Conservation (phyloP, 2,113 vertebrate species). For the Planiliza haematocheilus region DNA sequence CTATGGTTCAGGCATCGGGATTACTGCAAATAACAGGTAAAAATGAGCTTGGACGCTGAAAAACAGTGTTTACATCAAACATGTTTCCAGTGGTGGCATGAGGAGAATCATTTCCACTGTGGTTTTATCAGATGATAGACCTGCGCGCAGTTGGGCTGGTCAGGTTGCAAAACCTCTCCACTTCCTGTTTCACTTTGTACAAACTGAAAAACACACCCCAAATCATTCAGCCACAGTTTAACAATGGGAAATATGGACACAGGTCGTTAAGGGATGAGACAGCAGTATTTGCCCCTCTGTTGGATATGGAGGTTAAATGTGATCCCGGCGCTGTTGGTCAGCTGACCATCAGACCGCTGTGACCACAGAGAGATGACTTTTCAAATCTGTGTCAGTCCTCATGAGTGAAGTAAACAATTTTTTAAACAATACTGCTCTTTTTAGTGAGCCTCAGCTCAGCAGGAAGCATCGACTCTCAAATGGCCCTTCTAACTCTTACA, state of each 20-base stretch:
- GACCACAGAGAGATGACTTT: constrained; percentile 27
- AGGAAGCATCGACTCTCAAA: too few species aligned
- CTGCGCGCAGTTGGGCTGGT: not conserved
- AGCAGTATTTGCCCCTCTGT: not conserved
- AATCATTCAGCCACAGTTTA: not conserved
- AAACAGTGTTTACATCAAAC: not conserved
- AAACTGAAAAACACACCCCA: not conserved
- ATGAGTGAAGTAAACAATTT: not conserved
- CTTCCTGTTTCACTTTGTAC: constrained; percentile 20
- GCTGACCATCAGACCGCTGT: constrained; percentile 40
- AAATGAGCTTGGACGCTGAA: too few species aligned
- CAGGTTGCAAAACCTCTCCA: constrained; percentile 22
- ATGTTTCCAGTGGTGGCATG: not conserved
- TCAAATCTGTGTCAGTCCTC: not conserved
- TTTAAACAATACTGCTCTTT: too few species aligned
- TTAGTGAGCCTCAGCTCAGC: too few species aligned
- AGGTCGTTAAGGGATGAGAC: not conserved
- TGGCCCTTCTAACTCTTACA: too few species aligned
- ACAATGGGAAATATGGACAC: not conserved
- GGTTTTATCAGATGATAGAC: constrained; percentile 46
- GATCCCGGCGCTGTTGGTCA: constrained; percentile 23
- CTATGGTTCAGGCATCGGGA: too few species aligned
- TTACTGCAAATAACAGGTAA: too few species aligned
- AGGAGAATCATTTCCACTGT: not conserved
- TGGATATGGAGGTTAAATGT: constrained; percentile 28